Base-by-base conservation (phyloP, 2,797 vertebrate species). In the Apogon hyalosoma region DNA sequence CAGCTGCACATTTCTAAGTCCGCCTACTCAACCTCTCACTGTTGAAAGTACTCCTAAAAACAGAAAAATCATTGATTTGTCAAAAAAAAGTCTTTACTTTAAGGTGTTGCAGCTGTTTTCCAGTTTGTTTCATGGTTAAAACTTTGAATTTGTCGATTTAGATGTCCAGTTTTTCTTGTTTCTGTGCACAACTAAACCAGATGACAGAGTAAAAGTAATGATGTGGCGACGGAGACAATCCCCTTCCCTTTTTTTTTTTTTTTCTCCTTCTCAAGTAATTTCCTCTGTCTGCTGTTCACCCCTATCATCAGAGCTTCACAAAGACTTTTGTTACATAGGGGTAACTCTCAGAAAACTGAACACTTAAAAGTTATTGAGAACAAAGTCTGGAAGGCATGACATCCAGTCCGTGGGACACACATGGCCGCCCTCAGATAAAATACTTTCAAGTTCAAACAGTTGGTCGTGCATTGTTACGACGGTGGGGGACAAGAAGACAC, bases 381-480 rank as follows among this genome's bases (percentile, higher is more conserved):
- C 71, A 87, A 82, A 85, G 80, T 83, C 80, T 73, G 65, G 0
- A 73, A 82, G 63, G 81, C 85, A 74, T 77, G 86, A 88, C 89
- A 80, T 86, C 73, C 79, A 90, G 83, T 78, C 84, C 50, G 80
- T 40, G 75, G 69, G 91, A 77, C 85, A 82, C 90, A 85, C 90
- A 85, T 86, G 87, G 77, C 77, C 69, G 89, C 85, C 46, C 73
- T n/a, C 70, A 49, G 65, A 92, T 85, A 86, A 90, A 88, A 90
- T 84, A 75, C 84, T 79, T 77, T 79, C 75, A 79, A 84, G 82
- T 90, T 91, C 83, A 88, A 90, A 90, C 88, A 79, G 80, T 80
- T 62, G 80, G 84, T 67, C 7, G 1, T 12, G 86, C 87, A 88
- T 92, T 91, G 91, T 89, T 75, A 72, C 56, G 46, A 80, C 55